Conservation (phyloP, 2,797 vertebrate species). For the Microtus californicus region DNA sequence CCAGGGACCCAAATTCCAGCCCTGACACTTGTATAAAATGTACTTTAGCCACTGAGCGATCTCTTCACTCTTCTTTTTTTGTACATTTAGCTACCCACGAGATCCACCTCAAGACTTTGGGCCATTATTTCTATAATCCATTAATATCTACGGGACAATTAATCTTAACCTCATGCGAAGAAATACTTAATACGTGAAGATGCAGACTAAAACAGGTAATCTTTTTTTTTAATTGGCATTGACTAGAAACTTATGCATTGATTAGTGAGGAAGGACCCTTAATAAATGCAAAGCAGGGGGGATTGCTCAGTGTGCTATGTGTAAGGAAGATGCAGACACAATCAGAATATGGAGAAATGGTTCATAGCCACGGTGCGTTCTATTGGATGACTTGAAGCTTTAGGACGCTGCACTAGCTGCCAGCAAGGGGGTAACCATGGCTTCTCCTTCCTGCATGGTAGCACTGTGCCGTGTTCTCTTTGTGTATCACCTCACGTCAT, state of each 20-base stretch:
- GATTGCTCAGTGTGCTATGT: background rate
- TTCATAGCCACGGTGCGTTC: background rate
- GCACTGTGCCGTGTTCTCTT: background rate
- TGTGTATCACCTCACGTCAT: background rate
- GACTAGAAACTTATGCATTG: background rate
- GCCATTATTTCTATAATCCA: background rate
- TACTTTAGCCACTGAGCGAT: background rate
- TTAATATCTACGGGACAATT: background rate
- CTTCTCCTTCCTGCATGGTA: background rate
- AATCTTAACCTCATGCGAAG: background rate
- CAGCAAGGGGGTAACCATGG: background rate
- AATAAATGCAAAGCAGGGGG: background rate
- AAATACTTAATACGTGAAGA: background rate
- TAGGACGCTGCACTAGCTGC: background rate
- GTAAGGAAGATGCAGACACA: background rate
- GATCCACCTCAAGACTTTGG: background rate
- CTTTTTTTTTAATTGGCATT: background rate
- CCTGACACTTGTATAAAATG: background rate
- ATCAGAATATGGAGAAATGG: background rate
- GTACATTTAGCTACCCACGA: background rate
- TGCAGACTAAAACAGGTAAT: background rate
- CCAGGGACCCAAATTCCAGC: background rate
- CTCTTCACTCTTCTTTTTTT: background rate
- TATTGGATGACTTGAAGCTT: background rate
- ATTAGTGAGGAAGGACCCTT: background rate